Evolutionary conservation across 2,113 vertebrate genomes (phyloP).

Genomic region (Rhizomys pruinosus): DNA sequence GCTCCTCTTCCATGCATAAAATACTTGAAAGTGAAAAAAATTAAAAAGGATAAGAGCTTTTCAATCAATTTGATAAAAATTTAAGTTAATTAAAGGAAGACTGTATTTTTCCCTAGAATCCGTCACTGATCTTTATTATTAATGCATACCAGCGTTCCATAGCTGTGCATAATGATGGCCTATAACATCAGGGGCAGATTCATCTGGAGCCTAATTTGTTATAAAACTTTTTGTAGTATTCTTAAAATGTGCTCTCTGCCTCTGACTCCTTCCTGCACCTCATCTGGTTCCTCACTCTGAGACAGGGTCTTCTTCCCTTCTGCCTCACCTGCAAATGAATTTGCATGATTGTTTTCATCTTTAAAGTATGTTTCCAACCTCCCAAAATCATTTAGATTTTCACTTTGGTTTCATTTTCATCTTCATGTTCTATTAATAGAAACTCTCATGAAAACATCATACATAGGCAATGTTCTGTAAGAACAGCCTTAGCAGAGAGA

Average conservation of each 20-base stretch:
- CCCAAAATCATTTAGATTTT: constrained; percentile 74
- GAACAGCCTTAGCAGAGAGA: neutral
- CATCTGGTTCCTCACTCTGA: constrained; percentile 83
- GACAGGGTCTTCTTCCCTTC: constrained; percentile 79
- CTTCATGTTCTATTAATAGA: constrained; percentile 74
- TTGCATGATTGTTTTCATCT: constrained; percentile 84
- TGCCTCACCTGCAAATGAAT: constrained; percentile 88
- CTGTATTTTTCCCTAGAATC: constrained; percentile 88
- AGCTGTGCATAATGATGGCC: constrained; percentile 86
- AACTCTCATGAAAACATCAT: constrained; percentile 61
- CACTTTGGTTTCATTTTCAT: constrained; percentile 69
- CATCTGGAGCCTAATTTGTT: constrained; percentile 87
- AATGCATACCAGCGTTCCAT: constrained; percentile 87
- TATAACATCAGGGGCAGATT: constrained; percentile 84
- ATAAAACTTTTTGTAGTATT: constrained; percentile 88
- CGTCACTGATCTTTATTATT: constrained; percentile 90
- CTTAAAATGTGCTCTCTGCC: constrained; percentile 86
- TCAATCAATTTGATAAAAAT: constrained; percentile 90
- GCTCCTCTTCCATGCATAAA: constrained; percentile 80
- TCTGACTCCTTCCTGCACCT: constrained; percentile 79
- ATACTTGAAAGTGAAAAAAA: constrained; percentile 83
- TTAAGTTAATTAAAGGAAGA: constrained; percentile 92
- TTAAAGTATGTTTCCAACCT: constrained; percentile 62
- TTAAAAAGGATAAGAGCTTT: constrained; percentile 86
- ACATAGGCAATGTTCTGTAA: constrained; percentile 2